Evolutionary conservation across 2,888 invertebrate genomes (phyloP), one percentile per base, ranked within the genome.

Genomic region (Prenolepis imparis): DNA sequence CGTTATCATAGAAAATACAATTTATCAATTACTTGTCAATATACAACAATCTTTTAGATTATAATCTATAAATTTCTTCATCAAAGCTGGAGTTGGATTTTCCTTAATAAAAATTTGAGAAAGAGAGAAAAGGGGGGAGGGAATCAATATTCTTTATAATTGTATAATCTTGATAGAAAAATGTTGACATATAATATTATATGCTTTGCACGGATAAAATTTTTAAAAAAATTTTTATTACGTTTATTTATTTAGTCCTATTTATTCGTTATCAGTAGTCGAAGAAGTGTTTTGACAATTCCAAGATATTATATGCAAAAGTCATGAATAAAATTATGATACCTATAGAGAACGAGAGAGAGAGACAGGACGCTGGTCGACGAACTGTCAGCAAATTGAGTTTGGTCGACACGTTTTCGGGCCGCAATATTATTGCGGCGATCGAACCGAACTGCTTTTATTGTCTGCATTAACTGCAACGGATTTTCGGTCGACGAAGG

Each of bases 341-440:
- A 32, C 36, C 18, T 44, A 48, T 21, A 5, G 52, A 36, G 44
- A 21, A 12, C 18, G 68, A n/a, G n/a, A n/a, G n/a, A n/a, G n/a
- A n/a, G n/a, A n/a, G n/a, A 59, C 57, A 24, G 72, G 24, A 59
- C 44, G 21, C 36, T 70, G 78, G 70, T 80, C 70, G 78, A 78
- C 59, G 70, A 80, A 80, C 70, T 80, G 78, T 36, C 36, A 44
- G 70, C 59, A 70, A 80, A 80, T 80, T 59, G 70, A 80, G 59
- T 80, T 59, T 44, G 44, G 32, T 36, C 72, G 72, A 80, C 59
- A 48, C 44, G 78, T 74, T 81, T 74, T 63, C 15, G 52, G 12
- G 39, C 48, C 74, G 36, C 59, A 73, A 74, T 74, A 81, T 81
- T 81, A 81, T 81, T 74, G 52, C 64, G 59, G 61, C 21, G 18